phyloP scores from a whole-genome alignment of 1,140 invertebrate species.

The Lepidurus couesii region DNA sequence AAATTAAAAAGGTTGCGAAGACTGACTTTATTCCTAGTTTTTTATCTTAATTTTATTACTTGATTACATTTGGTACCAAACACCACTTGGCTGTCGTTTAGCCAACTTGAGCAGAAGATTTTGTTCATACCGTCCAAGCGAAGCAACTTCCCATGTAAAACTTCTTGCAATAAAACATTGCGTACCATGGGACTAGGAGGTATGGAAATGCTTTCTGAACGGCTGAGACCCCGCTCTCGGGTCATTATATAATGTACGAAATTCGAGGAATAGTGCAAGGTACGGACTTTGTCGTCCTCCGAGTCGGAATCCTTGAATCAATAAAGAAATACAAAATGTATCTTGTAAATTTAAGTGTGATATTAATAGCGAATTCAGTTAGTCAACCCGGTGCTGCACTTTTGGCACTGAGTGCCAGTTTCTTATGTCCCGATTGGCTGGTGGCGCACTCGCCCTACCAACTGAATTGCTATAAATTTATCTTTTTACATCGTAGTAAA shows the following conservation, averaged over 20 bases:
- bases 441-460: too few species aligned
- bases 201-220: neutral
- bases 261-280: neutral
- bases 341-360: neutral
- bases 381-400: too few species aligned
- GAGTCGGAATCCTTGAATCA: neutral
- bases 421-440: too few species aligned
- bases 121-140: conserved; percentile 85
- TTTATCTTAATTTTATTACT: conserved; percentile 48
- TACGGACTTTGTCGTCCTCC: neutral
- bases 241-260: neutral
- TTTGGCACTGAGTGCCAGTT: too few species aligned
- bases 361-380: too few species aligned
- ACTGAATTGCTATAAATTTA: too few species aligned
- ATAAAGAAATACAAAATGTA: neutral
- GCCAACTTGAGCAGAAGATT: conserved; percentile 93
- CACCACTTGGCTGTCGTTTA: conserved; percentile 87
- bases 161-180: conserved; percentile 76
- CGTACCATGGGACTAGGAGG: neutral
- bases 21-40: conserved; percentile 20
- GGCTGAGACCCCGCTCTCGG: neutral
- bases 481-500: neutral
- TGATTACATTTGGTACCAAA: conserved; percentile 97
- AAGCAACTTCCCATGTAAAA: conserved; percentile 76
- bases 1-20: conserved; percentile 24